Base-by-base conservation (phyloP, 2,888 invertebrate genomes). In the Melanchra persicariae region DNA sequence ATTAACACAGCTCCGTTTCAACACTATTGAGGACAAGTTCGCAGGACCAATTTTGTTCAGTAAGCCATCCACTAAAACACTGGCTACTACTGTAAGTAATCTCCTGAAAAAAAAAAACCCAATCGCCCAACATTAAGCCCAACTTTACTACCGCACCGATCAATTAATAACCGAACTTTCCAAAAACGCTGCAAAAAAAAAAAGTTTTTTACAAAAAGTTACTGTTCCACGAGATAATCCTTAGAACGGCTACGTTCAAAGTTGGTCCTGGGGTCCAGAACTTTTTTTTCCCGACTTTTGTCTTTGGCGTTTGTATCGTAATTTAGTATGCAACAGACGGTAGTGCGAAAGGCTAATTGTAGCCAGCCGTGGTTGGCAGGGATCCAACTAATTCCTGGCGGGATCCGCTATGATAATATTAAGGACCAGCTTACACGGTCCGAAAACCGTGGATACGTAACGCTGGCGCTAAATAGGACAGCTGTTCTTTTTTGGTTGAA, bases 331-430 rank as follows among this genome's bases (percentile, higher is more conserved):
- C 81, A 79, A 83, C 76, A 79, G 83, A 76, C 74, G 87, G 72
- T 54, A 75, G 74, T 79, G 83, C 78, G 77, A 74, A 77, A 71
- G 83, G 86, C 86, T 86, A 86, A 86, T 86, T 86, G 85, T 81
- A 75, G 71, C 86, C 60, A 68, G 82, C 79, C 70, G 52, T 72
- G 72, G 79, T 77, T 87, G 86, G 86, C 81, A 30, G 10, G 24
- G 47, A 8, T 74, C 87, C 86, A 86, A 79, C 70, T 84, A 82
- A 83, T 84, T 87, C 77, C 80, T 79, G 69, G 69, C 65, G 68
- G 79, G 61, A 77, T 79, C 58, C 15, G 40, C 73, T 79, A 76
- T 79, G 81, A 81, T 77, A 83, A 77, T 79, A 82, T 77, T 85
- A 86, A 83, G 73, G 73, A 81, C 55, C 70, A 61, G 76, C 76